These are phyloP conservation scores for Zaprionus obscuricornis DNA, from an alignment of 2,888 invertebrate genomes.

Conservation along the genomic window DNA sequence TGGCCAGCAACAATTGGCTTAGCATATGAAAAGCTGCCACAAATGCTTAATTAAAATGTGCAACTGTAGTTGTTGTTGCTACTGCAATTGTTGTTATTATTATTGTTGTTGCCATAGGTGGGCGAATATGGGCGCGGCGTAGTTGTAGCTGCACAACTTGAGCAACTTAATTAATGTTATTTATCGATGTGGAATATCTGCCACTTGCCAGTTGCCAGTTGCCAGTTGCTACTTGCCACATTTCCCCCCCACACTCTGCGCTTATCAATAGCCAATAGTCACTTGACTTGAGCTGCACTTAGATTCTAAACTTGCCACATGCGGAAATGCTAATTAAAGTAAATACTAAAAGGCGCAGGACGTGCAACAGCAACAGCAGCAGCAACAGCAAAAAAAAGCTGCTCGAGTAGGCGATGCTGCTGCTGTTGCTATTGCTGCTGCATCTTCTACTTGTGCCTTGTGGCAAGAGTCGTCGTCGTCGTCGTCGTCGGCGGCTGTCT, in stretches of 20 bases:
- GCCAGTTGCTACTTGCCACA: conserved; percentile 1
- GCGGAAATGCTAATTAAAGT: conserved; percentile 78
- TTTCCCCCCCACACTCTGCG: too few relatives aligned
- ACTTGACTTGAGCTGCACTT: too few relatives aligned
- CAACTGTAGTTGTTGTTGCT: conserved; percentile 4
- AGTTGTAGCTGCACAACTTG: conserved; percentile 45
- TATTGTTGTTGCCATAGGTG: conserved; percentile 20
- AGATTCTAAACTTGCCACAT: conserved; percentile 28
- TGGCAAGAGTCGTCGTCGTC: too few relatives aligned
- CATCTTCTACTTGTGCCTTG: too few relatives aligned
- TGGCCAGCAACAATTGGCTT: conserved; percentile 38
- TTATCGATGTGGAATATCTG: conserved; percentile 75
- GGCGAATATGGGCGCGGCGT: conserved; percentile 56
- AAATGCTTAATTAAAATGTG: conserved; percentile 72
- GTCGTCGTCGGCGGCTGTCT: conserved; percentile 51
- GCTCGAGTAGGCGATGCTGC: conserved; percentile 13
- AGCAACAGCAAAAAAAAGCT: neutral
- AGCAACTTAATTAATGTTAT: conserved; percentile 76
- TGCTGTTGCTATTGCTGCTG: too few relatives aligned
- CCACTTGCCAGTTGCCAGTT: conserved; percentile 20
- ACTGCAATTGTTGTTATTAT: conserved; percentile 8
- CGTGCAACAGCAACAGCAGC: conserved; percentile 1
- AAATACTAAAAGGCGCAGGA: conserved; percentile 60
- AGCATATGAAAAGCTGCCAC: conserved; percentile 33
- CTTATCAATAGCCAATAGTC: neutral